Conservation (phyloP, 2,797 vertebrate species). For the Channallabes apus region DNA sequence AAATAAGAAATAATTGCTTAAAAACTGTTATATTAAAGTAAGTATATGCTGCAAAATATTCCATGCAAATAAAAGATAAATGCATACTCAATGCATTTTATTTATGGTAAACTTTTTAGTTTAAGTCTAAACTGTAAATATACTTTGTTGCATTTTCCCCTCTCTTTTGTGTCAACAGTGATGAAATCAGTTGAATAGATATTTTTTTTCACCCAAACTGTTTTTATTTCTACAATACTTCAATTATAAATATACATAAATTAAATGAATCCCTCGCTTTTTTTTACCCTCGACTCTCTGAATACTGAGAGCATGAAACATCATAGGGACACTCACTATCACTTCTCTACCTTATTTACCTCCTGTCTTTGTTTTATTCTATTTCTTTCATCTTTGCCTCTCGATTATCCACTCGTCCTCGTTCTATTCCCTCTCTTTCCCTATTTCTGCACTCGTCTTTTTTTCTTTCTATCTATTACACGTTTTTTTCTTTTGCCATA, state of each 20-base stretch:
- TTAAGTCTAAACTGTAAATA: neutral
- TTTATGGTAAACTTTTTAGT: neutral
- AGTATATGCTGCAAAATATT: neutral
- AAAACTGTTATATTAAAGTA: neutral
- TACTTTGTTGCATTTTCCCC: neutral
- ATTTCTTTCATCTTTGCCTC: neutral
- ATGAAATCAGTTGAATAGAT: neutral
- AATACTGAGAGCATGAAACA: neutral
- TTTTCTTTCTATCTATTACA: neutral
- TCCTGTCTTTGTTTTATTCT: slow-evolving; percentile 25
- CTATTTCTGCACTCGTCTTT: neutral
- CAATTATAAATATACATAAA: too few relatives aligned
- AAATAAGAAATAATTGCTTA: neutral
- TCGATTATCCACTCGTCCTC: neutral
- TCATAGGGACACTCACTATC: neutral
- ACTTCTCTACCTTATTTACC: slow-evolving; percentile 44
- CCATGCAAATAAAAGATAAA: neutral
- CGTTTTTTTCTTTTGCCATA: slow-evolving; percentile 13
- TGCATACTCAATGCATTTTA: neutral
- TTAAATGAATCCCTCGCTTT: neutral
- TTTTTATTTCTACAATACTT: neutral
- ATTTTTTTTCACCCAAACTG: neutral
- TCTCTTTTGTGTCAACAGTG: neutral
- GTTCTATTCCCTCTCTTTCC: neutral
- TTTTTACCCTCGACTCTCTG: neutral